These are phyloP conservation scores for Pseudonaja textilis DNA, from an alignment of 2,113 vertebrate species.

Conservation along the genomic window DNA sequence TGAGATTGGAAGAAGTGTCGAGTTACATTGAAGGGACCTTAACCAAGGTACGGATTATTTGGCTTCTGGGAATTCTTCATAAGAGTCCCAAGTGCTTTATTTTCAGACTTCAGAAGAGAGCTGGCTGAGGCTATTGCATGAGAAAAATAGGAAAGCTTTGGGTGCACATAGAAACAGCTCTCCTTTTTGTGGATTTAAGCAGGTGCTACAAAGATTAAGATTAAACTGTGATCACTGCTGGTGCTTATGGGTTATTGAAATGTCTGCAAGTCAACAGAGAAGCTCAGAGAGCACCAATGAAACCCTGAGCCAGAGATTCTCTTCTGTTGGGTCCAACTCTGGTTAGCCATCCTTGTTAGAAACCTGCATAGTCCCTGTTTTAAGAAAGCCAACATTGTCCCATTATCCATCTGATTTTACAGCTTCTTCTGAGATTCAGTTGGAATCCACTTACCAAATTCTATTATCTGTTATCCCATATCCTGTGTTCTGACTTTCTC, in stretches of 20 bases:
- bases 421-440: neutral
- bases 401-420: neutral
- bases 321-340: neutral
- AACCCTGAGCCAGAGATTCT: neutral
- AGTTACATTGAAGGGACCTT: conserved; percentile 87
- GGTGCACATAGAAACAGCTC: neutral
- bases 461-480: neutral
- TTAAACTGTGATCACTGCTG: neutral
- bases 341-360: neutral
- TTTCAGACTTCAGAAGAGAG: neutral
- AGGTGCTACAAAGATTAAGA: neutral
- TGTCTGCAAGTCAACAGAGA: neutral
- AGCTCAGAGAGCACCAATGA: neutral
- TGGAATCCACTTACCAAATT: neutral
- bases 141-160: neutral
- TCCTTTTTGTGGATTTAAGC: neutral
- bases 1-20: conserved; percentile 87
- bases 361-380: neutral
- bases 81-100: neutral
- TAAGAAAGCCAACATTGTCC: neutral
- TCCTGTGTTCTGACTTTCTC: neutral
- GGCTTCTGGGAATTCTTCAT: neutral
- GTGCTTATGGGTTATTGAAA: neutral
- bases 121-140: neutral
- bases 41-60: conserved; percentile 77